phyloP scores from a whole-genome alignment of 2,797 vertebrate genomes.

The Echeneis naucrates region DNA sequence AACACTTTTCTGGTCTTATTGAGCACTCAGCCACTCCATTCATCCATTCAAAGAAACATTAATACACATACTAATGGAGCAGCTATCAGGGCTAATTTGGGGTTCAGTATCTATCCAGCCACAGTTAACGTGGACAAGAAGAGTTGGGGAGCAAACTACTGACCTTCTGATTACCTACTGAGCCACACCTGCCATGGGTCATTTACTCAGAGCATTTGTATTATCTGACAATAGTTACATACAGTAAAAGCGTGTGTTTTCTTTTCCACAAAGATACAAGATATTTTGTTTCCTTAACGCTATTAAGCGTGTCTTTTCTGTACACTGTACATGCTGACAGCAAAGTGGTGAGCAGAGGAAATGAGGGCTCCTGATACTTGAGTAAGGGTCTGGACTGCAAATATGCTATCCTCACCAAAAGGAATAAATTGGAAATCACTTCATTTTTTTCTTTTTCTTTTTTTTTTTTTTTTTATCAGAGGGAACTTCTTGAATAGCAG shows the following conservation, averaged over 20 bases:
- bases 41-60: background rate
- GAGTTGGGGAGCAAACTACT: no score
- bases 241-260: background rate
- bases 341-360: conserved; percentile 15
- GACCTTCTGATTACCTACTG: no score
- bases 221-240: background rate
- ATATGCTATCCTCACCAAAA: conserved; percentile 55
- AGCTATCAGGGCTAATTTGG: no score
- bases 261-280: conserved; percentile 6
- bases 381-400: conserved; percentile 39
- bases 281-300: conserved; percentile 18
- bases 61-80: no score
- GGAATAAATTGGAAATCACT: conserved; percentile 57
- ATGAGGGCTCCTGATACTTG: conserved; percentile 42
- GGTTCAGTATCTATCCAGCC: background rate
- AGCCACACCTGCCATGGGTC: background rate
- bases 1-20: background rate
- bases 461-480: conserved; percentile 51
- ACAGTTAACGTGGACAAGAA: no score
- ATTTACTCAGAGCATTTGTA: background rate
- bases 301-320: conserved; percentile 15
- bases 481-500: conserved; percentile 43
- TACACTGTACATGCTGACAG: conserved; percentile 44
- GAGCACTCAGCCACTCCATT: background rate
- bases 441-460: conserved; percentile 47